A percentile compares a stretch with the other conserved stretches of the same genome.
Evolutionary conservation across 2,797 vertebrate species (phyloP).

Genomic region (Trachurus trachurus): DNA sequence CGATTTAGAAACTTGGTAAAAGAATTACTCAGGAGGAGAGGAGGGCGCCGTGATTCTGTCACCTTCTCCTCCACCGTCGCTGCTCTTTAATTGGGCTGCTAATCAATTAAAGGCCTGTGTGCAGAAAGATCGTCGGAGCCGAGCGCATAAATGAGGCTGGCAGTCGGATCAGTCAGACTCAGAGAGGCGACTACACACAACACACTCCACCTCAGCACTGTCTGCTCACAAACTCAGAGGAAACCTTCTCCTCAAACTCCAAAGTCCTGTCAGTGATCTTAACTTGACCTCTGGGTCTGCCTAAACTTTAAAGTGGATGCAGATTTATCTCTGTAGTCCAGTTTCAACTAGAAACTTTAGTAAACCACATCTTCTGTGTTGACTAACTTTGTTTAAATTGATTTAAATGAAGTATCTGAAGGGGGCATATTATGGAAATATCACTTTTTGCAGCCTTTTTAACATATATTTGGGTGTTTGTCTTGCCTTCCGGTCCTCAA

Average conservation of each 20-base stretch:
- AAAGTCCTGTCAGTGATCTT: background rate
- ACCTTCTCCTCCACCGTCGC: slow-evolving; percentile 33
- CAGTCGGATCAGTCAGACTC: slow-evolving; percentile 11
- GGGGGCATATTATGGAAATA: too few species aligned
- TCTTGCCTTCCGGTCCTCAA: too few species aligned
- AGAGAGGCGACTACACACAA: slow-evolving; percentile 13
- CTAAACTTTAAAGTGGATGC: background rate
- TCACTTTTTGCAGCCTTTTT: too few species aligned
- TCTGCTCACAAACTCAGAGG: background rate
- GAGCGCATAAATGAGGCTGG: slow-evolving; percentile 52
- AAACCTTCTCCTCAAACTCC: background rate
- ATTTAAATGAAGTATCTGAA: too few species aligned
- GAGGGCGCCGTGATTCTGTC: slow-evolving; percentile 48
- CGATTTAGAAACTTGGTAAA: slow-evolving; percentile 64
- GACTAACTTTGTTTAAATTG: too few species aligned
- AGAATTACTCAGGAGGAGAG: slow-evolving; percentile 63
- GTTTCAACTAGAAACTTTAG: too few species aligned
- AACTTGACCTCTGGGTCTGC: background rate
- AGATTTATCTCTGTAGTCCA: background rate
- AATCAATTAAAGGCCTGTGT: slow-evolving; percentile 64
- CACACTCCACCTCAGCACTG: background rate
- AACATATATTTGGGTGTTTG: too few species aligned
- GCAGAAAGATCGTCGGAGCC: slow-evolving; percentile 21
- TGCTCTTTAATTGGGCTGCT: slow-evolving; percentile 70
- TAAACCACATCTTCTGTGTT: too few species aligned